Percentiles rank a stretch among this genome's conserved stretches.
Conservation (phyloP, 2,113 vertebrate genomes). For the Rhodinocichla rosea region DNA sequence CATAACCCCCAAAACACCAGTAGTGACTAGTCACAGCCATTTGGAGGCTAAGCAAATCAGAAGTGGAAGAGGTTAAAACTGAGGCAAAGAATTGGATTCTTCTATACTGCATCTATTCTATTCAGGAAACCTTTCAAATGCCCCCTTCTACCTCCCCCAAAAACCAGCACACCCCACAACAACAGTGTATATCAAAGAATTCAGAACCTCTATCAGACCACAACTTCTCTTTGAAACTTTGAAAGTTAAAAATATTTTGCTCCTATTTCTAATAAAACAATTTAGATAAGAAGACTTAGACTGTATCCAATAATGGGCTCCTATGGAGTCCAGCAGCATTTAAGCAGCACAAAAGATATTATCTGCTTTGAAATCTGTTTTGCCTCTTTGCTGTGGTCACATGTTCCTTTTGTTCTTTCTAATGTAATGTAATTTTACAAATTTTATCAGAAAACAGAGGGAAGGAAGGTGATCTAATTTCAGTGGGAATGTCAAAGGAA, state of each 20-base stretch:
- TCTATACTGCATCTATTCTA: neutral
- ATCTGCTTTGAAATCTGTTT: conserved; percentile 1
- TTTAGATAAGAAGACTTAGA: neutral
- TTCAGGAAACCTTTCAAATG: neutral
- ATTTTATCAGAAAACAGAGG: conserved; percentile 38
- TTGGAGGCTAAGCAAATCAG: neutral
- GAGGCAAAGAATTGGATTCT: neutral
- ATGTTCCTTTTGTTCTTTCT: neutral
- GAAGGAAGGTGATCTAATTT: conserved; percentile 30
- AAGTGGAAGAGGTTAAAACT: neutral
- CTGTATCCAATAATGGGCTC: neutral
- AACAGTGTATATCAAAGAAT: neutral
- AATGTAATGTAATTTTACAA: conserved; percentile 22
- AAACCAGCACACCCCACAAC: neutral
- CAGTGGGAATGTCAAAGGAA: conserved; percentile 6
- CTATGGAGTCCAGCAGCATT: neutral
- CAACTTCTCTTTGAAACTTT: neutral
- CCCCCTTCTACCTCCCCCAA: accelerated
- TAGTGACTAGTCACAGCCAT: neutral
- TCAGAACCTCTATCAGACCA: neutral
- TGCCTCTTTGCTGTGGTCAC: neutral
- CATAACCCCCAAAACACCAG: neutral
- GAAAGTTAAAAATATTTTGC: neutral
- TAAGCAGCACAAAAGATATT: neutral
- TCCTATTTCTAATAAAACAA: neutral